Evolutionary conservation across 2,888 invertebrate species (phyloP).

Genomic region (Xestia xanthographa): DNA sequence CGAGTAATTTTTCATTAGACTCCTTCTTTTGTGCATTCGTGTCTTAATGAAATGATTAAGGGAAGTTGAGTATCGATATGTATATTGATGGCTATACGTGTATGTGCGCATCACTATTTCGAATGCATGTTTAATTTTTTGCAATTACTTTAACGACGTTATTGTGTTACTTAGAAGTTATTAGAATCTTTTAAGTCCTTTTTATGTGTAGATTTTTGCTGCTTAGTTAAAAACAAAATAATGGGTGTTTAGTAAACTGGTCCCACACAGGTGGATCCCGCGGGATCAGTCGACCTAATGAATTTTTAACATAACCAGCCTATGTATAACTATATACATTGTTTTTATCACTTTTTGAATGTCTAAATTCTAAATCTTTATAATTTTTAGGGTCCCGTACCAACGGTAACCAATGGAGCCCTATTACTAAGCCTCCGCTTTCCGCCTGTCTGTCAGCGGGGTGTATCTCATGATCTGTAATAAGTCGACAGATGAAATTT

Average conservation of each 20-base stretch:
- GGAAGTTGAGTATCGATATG: slow-evolving; percentile 75
- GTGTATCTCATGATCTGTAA: too few relatives aligned
- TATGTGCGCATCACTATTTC: slow-evolving; percentile 52
- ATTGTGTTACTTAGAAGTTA: background rate
- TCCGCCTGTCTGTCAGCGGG: too few relatives aligned
- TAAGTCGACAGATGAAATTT: too few relatives aligned
- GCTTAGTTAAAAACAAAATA: too few relatives aligned
- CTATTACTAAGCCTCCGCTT: too few relatives aligned
- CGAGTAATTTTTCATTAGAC: slow-evolving; percentile 83
- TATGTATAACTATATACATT: background rate
- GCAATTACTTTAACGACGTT: background rate
- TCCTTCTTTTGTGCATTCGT: slow-evolving; percentile 78
- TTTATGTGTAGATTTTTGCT: background rate
- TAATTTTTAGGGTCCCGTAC: too few relatives aligned
- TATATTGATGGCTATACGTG: slow-evolving; percentile 34
- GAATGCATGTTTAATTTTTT: background rate
- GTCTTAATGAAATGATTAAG: slow-evolving; percentile 85
- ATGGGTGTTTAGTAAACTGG: too few relatives aligned
- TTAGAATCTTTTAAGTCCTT: background rate
- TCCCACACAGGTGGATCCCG: too few relatives aligned
- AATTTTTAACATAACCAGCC: background rate
- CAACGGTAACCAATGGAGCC: too few relatives aligned
- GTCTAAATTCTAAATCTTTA: background rate
- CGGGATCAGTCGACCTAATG: too few relatives aligned
- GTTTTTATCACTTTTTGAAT: background rate